Conservation (phyloP, 2,797 vertebrate species). For the Sardinella longiceps region DNA sequence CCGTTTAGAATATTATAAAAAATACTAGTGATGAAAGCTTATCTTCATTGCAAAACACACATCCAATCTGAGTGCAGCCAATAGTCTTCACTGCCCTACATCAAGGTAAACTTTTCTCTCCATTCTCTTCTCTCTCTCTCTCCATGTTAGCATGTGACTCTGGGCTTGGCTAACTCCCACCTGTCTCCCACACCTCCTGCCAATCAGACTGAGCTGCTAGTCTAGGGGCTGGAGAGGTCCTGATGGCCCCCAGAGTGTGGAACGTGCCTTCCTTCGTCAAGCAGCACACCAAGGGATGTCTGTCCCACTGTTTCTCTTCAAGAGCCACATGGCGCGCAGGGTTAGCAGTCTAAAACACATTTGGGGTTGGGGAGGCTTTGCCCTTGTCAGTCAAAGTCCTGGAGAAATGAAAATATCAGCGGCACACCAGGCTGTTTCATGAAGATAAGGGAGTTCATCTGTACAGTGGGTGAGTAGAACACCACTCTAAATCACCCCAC, state of each 20-base stretch:
- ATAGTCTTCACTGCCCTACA: too few relatives aligned
- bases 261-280: not conserved
- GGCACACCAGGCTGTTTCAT: not conserved
- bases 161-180: not conserved
- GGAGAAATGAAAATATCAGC: not conserved
- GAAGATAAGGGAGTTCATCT: not conserved
- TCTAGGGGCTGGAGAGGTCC: not conserved
- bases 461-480: not conserved
- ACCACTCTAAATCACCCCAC: not conserved
- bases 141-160: too few relatives aligned
- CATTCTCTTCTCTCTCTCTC: too few relatives aligned
- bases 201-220: not conserved
- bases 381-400: not conserved
- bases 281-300: not conserved
- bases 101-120: too few relatives aligned
- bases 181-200: not conserved
- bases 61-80: too few relatives aligned
- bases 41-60: too few relatives aligned
- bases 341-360: not conserved
- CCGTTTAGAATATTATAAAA: too few relatives aligned
- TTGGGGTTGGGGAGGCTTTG: slow-evolving; percentile 16
- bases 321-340: not conserved
- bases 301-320: not conserved
- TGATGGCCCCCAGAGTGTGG: not conserved
- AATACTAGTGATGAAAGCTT: too few relatives aligned